Conservation (phyloP, 1,140 invertebrate genomes). For the Diabrotica undecimpunctata region DNA sequence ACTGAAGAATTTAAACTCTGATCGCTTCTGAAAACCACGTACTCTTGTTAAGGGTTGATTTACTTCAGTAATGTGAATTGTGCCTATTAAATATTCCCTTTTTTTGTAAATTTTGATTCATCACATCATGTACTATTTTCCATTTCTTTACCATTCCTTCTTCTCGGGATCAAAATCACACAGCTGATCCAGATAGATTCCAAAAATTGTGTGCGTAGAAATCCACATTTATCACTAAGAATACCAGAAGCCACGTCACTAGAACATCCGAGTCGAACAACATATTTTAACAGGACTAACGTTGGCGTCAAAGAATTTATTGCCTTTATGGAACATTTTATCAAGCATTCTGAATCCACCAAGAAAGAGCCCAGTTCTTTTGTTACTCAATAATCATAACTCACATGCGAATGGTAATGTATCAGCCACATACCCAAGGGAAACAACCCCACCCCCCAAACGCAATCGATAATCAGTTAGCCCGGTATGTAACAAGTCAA, state of each 20-base stretch:
- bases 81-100: too few relatives aligned
- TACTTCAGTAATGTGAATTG: too few relatives aligned
- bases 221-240: slow-evolving; percentile 30
- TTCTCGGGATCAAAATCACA: slow-evolving; percentile 31
- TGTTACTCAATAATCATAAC: slow-evolving; percentile 38
- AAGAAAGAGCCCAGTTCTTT: slow-evolving; percentile 38
- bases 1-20: too few relatives aligned
- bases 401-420: slow-evolving; percentile 31
- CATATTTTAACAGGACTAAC: slow-evolving; percentile 25
- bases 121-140: too few relatives aligned
- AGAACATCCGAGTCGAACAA: slow-evolving; percentile 5
- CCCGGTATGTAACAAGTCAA: too few relatives aligned
- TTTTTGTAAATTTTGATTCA: too few relatives aligned
- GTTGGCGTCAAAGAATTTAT: slow-evolving; percentile 31
- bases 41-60: too few relatives aligned
- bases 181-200: slow-evolving; percentile 34
- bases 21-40: too few relatives aligned
- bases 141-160: too few relatives aligned
- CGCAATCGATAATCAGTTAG: too few relatives aligned
- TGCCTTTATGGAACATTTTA: slow-evolving; percentile 37
- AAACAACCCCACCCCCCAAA: too few relatives aligned
- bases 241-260: slow-evolving; percentile 32
- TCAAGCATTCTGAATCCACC: slow-evolving; percentile 22
- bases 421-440: too few relatives aligned
- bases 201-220: slow-evolving; percentile 31